Evolutionary conservation across 1,140 invertebrate species (phyloP).

Genomic region (Tribolium castaneum): DNA sequence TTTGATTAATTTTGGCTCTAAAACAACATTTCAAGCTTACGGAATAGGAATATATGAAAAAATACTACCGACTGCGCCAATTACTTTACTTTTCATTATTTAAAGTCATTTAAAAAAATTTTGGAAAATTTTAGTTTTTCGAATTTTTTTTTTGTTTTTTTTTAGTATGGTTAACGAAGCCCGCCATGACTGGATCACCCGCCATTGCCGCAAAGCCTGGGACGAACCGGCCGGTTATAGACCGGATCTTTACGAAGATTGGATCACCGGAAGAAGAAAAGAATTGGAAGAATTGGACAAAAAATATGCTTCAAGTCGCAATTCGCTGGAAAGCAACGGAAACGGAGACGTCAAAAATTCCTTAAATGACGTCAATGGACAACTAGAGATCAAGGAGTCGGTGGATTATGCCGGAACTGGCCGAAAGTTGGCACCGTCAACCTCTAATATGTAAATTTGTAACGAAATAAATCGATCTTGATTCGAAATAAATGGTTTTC

Average conservation of each 20-base stretch:
- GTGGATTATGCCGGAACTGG: neutral
- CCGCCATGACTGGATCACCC: constrained; percentile 65
- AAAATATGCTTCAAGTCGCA: neutral
- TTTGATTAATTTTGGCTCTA: no score
- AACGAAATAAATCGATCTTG: no score
- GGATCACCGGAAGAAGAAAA: constrained; percentile 57
- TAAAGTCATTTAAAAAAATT: no score
- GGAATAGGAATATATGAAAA: no score
- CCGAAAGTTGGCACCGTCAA: neutral
- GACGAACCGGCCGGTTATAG: constrained; percentile 64
- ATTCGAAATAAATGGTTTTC: no score
- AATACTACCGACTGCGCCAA: no score
- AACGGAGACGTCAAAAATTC: neutral
- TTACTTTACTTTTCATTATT: no score
- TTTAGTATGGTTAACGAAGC: neutral
- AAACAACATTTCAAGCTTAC: no score
- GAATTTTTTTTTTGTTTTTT: neutral
- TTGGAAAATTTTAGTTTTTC: neutral
- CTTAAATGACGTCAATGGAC: neutral
- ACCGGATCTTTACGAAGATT: constrained; percentile 67
- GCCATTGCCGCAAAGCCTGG: constrained; percentile 67
- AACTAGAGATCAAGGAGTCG: neutral
- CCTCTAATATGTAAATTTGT: no score
- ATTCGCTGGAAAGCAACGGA: neutral
- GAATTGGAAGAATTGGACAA: constrained; percentile 2